Base-by-base conservation (phyloP, 2,888 invertebrate genomes). In the Coelinius sp. region DNA sequence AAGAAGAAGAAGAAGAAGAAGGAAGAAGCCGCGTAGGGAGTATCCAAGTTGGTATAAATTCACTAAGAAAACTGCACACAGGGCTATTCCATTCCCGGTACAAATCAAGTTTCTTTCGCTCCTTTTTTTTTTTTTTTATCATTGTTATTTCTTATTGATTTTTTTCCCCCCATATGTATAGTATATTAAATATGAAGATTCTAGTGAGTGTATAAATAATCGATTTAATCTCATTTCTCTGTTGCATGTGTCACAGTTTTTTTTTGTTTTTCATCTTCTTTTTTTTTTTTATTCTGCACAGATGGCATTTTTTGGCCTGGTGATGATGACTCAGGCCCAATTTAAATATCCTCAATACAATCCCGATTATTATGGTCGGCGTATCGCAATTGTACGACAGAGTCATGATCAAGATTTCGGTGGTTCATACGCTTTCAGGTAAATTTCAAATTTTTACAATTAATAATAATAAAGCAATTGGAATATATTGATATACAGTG, bases 381-480 rank as follows among this genome's bases (percentile, higher is more conserved):
- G 81, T 24, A 79, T 80, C 73, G 86, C 87, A 63, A 88, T 88
- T 76, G 76, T 88, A 59, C 82, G 86, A 62, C 87, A 88, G 68
- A 81, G 78, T 63, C 86, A 86, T 65, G 84, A 87, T 76, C 79
- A 81, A 41, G 77, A 83, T 68, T 84, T 84, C 65, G 87, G 87
- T 71, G 88, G 88, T 74, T 85, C 87, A 67, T 88, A 88, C 75
- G 80, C 84, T 62, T 87, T 81, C 81, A 86, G 86, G 88, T 87
- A 79, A 83, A 82, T 68, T 41, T 64, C 38, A n/a, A 22, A 6
- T 4, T 20, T 20, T 20, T 17, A 20, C 6, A 20, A 6, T 31
- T 31, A 31, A 6, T 4, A 8, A 8, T 31, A 31, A 8, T 6
- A 6, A 31, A 31, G 4, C 31, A 31, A n/a, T n/a, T n/a, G n/a